Conservation (phyloP, 92 coral and sea anemone species). For the Micromussa lordhowensis region DNA sequence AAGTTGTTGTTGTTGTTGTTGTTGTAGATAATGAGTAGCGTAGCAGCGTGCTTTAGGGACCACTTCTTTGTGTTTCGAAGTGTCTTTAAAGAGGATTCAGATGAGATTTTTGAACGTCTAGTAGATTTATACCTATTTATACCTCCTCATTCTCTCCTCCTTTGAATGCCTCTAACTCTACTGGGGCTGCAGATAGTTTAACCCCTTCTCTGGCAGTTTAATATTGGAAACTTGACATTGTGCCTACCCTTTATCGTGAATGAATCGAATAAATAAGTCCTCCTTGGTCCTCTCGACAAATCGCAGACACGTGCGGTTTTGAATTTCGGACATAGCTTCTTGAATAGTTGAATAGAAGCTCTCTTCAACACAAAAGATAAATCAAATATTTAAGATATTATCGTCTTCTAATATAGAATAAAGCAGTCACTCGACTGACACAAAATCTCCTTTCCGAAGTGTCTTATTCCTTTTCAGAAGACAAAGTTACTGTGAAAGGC, state of each 20-base stretch:
- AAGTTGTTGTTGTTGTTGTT: too few relatives aligned
- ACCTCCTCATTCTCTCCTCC: too few relatives aligned
- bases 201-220: not conserved
- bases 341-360: slow-evolving; percentile 44
- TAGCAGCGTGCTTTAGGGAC: too few relatives aligned
- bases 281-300: slow-evolving; percentile 74
- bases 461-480: too few relatives aligned
- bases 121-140: too few relatives aligned
- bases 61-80: too few relatives aligned
- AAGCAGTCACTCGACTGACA: not conserved
- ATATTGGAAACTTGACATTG: not conserved
- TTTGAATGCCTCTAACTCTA: too few relatives aligned
- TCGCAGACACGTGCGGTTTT: slow-evolving; percentile 72
- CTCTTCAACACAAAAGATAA: slow-evolving; percentile 21
- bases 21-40: too few relatives aligned
- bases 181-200: too few relatives aligned
- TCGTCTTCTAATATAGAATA: not conserved
- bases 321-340: slow-evolving; percentile 76
- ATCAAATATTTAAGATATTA: not conserved
- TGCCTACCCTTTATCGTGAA: slow-evolving; percentile 73
- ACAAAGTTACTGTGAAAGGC: too few relatives aligned
- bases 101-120: too few relatives aligned
- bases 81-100: too few relatives aligned
- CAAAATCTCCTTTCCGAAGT: not conserved
- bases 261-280: slow-evolving; percentile 72